These are phyloP conservation scores for Leptinotarsa lineolata DNA, from an alignment of 1,140 invertebrate genomes.

Conservation along the genomic window DNA sequence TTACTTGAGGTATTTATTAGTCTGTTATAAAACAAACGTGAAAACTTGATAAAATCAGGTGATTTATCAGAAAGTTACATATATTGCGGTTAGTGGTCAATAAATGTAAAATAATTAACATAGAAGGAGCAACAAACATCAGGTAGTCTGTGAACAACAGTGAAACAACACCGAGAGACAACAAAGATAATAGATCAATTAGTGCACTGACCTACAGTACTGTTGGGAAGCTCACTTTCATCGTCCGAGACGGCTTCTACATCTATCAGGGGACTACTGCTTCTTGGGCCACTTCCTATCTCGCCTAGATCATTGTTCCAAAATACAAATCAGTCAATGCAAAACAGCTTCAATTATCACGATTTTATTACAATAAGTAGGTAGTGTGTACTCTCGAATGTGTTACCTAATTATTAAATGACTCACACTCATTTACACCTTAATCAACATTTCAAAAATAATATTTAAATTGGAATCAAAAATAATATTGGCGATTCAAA, in stretches of 20 bases:
- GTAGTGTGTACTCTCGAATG: no score
- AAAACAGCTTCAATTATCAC: background rate
- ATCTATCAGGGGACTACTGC: slow-evolving; percentile 73
- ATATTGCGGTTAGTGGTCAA: background rate
- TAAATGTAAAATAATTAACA: slow-evolving; percentile 1
- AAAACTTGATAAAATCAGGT: background rate
- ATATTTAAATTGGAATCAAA: background rate
- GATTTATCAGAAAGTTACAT: slow-evolving; percentile 7
- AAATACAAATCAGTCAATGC: slow-evolving; percentile 37
- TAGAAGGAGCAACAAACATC: slow-evolving; percentile 27
- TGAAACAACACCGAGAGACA: slow-evolving; percentile 54
- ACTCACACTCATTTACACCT: no score
- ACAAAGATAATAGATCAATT: slow-evolving; percentile 48
- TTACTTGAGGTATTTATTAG: no score
- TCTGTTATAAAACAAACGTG: background rate
- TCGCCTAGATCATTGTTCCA: slow-evolving; percentile 61
- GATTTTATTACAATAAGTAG: background rate
- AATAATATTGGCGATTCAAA: slow-evolving; percentile 13
- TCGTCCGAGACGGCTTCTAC: slow-evolving; percentile 74
- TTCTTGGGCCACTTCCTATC: slow-evolving; percentile 65
- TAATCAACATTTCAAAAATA: no score
- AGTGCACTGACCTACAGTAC: slow-evolving; percentile 66
- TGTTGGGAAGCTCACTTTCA: slow-evolving; percentile 58
- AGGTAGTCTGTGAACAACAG: slow-evolving; percentile 31
- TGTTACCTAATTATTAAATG: no score